These are phyloP conservation scores for Mionectes olivaceus DNA, from an alignment of 2,797 vertebrate species.

Conservation along the genomic window DNA sequence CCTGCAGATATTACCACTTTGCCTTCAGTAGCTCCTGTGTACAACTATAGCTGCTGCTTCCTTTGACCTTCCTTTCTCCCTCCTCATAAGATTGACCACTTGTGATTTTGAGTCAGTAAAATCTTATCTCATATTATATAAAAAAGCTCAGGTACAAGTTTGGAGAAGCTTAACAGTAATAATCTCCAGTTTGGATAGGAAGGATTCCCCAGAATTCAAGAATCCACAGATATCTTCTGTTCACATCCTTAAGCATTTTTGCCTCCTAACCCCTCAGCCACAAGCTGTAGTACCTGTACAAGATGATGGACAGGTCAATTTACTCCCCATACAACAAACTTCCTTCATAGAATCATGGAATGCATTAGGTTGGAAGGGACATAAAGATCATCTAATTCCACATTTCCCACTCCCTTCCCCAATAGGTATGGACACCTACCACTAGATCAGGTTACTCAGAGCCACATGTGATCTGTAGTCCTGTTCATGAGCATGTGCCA, in stretches of 20 bases:
- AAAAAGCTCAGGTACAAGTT: neutral
- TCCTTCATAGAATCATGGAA: neutral
- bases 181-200: neutral
- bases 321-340: accelerated
- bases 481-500: neutral
- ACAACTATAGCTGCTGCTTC: accelerated
- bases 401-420: neutral
- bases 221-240: neutral
- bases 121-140: neutral
- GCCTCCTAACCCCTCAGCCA: neutral
- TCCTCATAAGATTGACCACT: neutral
- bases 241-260: neutral
- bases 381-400: neutral
- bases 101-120: neutral
- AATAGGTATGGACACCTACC: no score
- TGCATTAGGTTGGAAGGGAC: neutral
- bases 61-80: neutral
- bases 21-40: neutral
- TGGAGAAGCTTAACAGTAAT: neutral
- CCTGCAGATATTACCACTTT: neutral
- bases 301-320: neutral
- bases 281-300: neutral
- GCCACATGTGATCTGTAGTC: no score
- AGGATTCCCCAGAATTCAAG: neutral
- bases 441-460: neutral